Percentiles rank a stretch among this genome's conserved stretches.
Conservation (phyloP, 2,113 vertebrate species). For the Thinocorus orbignyianus region DNA sequence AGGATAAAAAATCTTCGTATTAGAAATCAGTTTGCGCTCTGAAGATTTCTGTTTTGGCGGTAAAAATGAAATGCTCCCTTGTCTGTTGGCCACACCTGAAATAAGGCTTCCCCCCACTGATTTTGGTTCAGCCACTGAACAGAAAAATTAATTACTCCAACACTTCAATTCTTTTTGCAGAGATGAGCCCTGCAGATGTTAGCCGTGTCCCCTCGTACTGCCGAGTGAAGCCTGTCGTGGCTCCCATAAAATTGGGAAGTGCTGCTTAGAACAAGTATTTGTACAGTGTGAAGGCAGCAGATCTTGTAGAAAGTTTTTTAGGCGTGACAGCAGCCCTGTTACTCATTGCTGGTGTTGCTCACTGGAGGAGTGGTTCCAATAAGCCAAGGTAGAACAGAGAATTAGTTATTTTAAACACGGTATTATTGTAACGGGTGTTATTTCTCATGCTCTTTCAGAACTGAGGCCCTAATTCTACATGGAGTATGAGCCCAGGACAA, state of each 20-base stretch:
- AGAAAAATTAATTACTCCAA: neutral
- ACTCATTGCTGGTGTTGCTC: neutral
- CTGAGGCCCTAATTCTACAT: neutral
- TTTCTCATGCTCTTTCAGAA: neutral
- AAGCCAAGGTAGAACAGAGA: neutral
- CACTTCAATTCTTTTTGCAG: neutral
- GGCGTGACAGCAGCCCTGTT: neutral
- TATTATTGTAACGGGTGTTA: neutral
- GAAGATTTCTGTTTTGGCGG: neutral
- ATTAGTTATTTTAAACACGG: neutral
- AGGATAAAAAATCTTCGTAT: neutral
- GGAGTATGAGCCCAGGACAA: neutral
- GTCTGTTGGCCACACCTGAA: neutral
- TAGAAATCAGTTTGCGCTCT: neutral
- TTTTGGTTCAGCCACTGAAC: neutral
- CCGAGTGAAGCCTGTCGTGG: neutral
- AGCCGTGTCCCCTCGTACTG: neutral
- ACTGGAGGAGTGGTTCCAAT: neutral
- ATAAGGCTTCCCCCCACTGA: neutral
- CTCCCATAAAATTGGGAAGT: fast-evolving
- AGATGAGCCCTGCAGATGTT: neutral
- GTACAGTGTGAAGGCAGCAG: neutral
- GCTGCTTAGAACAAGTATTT: neutral
- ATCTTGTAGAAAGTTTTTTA: neutral
- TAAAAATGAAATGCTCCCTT: neutral